These are phyloP conservation scores for Nasalis larvatus DNA, from an alignment of 2,113 vertebrate genomes.

Conservation along the genomic window DNA sequence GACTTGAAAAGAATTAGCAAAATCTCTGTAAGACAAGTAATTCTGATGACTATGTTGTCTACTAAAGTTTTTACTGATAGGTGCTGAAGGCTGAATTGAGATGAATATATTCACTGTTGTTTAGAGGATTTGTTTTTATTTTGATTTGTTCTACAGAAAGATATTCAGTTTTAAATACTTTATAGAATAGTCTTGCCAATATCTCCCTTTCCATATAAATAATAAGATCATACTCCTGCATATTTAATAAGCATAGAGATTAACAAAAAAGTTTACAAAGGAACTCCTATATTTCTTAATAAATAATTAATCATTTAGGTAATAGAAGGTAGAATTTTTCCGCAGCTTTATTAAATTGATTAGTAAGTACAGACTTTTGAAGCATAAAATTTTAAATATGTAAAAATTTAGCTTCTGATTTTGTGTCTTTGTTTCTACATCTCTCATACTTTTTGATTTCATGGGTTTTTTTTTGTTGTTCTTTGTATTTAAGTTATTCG, in stretches of 20 bases:
- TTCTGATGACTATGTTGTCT: constrained; percentile 75
- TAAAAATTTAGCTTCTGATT: background rate
- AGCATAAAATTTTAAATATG: background rate
- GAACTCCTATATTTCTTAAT: background rate
- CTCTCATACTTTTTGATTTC: background rate
- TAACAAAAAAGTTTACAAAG: background rate
- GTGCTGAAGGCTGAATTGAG: constrained; percentile 42
- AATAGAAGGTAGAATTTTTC: background rate
- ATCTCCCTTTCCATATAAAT: constrained; percentile 73
- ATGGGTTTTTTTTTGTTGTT: background rate
- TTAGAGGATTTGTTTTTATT: constrained; percentile 55
- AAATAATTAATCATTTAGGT: background rate
- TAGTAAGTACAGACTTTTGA: background rate
- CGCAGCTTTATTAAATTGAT: background rate
- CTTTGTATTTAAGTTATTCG: background rate
- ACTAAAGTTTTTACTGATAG: constrained; percentile 60
- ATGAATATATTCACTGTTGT: constrained; percentile 70
- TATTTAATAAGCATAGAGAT: constrained; percentile 54
- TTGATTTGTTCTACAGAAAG: constrained; percentile 60
- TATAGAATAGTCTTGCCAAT: constrained; percentile 66
- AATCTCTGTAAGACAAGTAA: constrained; percentile 77
- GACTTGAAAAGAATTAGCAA: constrained; percentile 80
- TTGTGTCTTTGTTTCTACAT: background rate
- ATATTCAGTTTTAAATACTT: constrained; percentile 72
- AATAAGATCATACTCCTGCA: constrained; percentile 63